phyloP scores from a whole-genome alignment of 1,140 invertebrate genomes.

The Drosophila parabipectinata region DNA sequence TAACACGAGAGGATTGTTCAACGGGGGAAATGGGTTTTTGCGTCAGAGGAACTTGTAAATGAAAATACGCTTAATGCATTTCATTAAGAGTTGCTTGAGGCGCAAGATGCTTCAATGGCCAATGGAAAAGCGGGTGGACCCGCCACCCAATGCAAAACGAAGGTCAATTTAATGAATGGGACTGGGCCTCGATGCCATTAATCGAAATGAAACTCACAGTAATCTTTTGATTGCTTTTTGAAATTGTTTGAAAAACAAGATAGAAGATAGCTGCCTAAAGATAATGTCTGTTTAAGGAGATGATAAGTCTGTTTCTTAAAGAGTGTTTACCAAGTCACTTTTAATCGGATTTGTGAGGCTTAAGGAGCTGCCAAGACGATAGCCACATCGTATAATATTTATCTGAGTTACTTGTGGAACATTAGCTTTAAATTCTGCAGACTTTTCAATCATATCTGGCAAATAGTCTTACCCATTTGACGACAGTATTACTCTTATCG shows the following conservation, averaged over 20 bases:
- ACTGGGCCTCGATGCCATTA: conserved; percentile 7
- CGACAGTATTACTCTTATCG: not conserved
- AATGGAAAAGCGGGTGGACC: conserved; percentile 18
- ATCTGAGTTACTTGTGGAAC: not conserved
- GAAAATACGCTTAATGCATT: conserved; percentile 67
- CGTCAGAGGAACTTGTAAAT: conserved; percentile 34
- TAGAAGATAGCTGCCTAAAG: not conserved
- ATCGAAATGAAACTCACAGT: not conserved
- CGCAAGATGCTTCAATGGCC: conserved; percentile 37
- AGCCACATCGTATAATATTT: not conserved
- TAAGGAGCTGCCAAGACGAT: not conserved
- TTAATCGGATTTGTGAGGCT: conserved; percentile 10
- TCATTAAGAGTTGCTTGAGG: conserved; percentile 64
- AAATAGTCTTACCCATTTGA: not conserved
- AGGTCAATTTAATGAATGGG: conserved; percentile 27
- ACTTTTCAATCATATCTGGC: too few species aligned
- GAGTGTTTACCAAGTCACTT: conserved; percentile 10
- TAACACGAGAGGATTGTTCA: conserved; percentile 54
- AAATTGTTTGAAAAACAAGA: not conserved
- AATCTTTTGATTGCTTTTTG: not conserved
- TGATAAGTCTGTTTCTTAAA: conserved; percentile 18
- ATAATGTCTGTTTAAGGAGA: conserved; percentile 23
- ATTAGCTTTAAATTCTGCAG: too few species aligned
- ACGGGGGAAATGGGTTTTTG: conserved; percentile 56
- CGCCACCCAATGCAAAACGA: conserved; percentile 29